Conservation (phyloP, 2,888 invertebrate genomes). For the Apomyelois bistriatella region DNA sequence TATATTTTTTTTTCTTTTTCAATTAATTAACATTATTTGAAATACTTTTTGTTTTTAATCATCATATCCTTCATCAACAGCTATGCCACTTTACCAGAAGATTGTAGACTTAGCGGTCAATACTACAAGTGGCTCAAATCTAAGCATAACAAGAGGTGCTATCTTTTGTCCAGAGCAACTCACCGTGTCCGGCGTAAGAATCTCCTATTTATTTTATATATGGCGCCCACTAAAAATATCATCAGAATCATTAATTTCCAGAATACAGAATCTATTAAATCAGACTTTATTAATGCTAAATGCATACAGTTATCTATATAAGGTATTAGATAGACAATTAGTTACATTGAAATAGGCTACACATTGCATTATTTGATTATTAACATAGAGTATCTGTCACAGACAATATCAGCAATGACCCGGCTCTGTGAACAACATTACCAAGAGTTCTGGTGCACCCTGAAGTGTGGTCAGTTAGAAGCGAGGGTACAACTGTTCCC, state of each 20-base stretch:
- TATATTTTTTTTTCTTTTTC: too few relatives aligned
- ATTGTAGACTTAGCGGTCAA: slow-evolving; percentile 87
- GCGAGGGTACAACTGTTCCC: slow-evolving; percentile 67
- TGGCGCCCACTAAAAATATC: neutral
- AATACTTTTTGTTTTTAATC: neutral
- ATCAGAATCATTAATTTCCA: too few relatives aligned
- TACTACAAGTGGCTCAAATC: slow-evolving; percentile 49
- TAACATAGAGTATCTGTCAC: too few relatives aligned
- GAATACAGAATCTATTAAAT: too few relatives aligned
- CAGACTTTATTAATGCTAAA: too few relatives aligned
- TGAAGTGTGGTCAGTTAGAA: slow-evolving; percentile 71
- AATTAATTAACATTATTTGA: too few relatives aligned
- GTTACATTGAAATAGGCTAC: too few relatives aligned
- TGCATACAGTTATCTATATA: too few relatives aligned
- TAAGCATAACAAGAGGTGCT: slow-evolving; percentile 53
- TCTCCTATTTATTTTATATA: neutral
- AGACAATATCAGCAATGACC: slow-evolving; percentile 58
- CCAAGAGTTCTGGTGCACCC: slow-evolving; percentile 66
- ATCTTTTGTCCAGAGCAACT: slow-evolving; percentile 71
- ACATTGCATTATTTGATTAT: too few relatives aligned
- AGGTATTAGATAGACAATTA: too few relatives aligned
- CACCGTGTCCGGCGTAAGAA: slow-evolving; percentile 58
- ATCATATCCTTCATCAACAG: slow-evolving; percentile 35
- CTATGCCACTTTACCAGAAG: slow-evolving; percentile 88
- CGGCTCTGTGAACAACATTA: slow-evolving; percentile 69